Evolutionary conservation across 2,888 invertebrate genomes (phyloP), one percentile per base, ranked within the genome.

Genomic region (Monoplex corrugatus): DNA sequence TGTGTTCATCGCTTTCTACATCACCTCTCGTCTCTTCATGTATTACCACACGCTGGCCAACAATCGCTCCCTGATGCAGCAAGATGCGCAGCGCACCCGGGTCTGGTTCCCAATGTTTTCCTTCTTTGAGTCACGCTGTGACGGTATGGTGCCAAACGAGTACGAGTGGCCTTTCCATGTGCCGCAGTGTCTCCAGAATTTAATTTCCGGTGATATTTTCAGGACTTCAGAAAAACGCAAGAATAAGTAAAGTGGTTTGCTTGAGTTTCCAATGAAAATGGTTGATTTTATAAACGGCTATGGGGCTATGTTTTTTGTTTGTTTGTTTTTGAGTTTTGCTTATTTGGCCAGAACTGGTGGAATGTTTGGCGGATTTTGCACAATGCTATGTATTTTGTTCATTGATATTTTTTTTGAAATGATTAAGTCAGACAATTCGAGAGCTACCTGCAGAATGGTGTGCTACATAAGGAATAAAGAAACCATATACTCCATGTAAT

Each of bases 1-100:
- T 96, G 99, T 99, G 89, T 99, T 99, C 96, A 98, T 99, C 91
- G 99, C 99, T 28, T 99, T 99, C 96, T 99, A 99, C 97, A 99
- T 99, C 95, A 95, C 98, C 43, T 99, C 99, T 88, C 97, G 99
- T 83, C 97, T 99, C 90, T 99, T 99, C 96, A 97, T 99, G 80
- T 99, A 99, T 96, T 99, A 99, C 96, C 99, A 99, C 96, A 99
- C 99, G 28, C 97, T 99, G 91, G 98, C 99, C 90, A 99, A 99
- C 96, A 99, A 99, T 96, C 98, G 98, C 96, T 98, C 98, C 38
- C 97, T 96, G 86, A 93, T 94, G 93, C 93, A 94, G 97, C 97
- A 97, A 88, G 98, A 98, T 96, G 98, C 98, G 3, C 97, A 97
- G 91, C 96, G 99, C 93, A 98, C 99, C 38, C 97, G 99, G 94